Conservation (phyloP, 1,140 invertebrate genomes). For the Dendroctonus valens region DNA sequence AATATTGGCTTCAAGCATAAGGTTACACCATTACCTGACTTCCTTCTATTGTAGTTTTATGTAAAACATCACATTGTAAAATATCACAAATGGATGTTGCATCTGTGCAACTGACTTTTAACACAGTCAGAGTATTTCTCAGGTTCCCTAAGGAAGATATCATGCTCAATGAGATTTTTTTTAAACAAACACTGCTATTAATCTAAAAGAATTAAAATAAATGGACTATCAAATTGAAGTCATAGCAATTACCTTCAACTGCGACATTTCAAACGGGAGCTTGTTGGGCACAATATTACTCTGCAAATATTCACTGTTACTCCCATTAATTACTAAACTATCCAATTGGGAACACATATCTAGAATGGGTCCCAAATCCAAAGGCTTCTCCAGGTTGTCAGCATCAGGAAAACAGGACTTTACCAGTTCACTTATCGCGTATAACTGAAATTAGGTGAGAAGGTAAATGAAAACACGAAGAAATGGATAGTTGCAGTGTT, state of each 20-base stretch:
- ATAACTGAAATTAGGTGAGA: constrained; percentile 63
- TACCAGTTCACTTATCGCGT: constrained; percentile 83
- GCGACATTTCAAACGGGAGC: constrained; percentile 75
- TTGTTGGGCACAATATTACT: constrained; percentile 82
- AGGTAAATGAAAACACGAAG: too few species aligned
- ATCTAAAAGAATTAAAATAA: constrained; percentile 57
- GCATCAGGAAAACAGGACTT: constrained; percentile 79
- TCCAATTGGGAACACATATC: constrained; percentile 81
- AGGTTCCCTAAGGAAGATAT: constrained; percentile 57
- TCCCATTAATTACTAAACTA: constrained; percentile 68
- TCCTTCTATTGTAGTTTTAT: constrained; percentile 56
- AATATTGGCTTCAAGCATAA: background rate
- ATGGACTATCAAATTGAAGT: constrained; percentile 15
- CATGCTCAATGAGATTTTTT: constrained; percentile 41
- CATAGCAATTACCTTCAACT: constrained; percentile 64
- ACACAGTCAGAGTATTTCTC: constrained; percentile 63
- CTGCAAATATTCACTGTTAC: constrained; percentile 60
- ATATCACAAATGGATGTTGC: constrained; percentile 66
- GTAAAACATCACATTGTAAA: constrained; percentile 74
- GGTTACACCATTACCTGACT: constrained; percentile 51
- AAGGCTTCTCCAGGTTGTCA: constrained; percentile 61
- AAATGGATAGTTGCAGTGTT: too few species aligned
- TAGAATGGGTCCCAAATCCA: constrained; percentile 86
- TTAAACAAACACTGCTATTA: constrained; percentile 39
- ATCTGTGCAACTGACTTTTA: constrained; percentile 63